phyloP scores from a whole-genome alignment of 2,888 invertebrate species.

The Amphipoea lucens region DNA sequence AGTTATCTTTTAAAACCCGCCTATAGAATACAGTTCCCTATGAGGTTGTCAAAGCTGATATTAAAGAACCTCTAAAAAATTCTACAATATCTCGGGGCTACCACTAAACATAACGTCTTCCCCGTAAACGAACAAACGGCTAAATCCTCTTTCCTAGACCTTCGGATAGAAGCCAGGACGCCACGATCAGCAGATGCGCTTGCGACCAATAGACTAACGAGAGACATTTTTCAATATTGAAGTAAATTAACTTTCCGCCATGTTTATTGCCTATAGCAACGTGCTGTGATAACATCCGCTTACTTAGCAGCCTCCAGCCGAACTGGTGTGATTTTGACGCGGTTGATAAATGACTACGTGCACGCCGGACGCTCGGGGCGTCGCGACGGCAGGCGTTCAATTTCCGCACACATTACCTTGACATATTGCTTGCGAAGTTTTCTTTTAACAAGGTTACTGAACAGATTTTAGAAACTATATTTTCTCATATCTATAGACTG shows the following conservation, averaged over 20 bases:
- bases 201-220: neutral
- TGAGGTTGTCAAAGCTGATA: neutral
- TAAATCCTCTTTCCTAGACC: neutral
- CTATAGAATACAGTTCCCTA: neutral
- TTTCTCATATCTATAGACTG: neutral
- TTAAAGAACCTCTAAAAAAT: neutral
- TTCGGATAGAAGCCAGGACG: neutral
- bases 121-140: neutral
- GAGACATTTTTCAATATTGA: no score
- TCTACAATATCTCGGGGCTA: neutral
- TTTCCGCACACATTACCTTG: slow-evolving; percentile 52
- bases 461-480: neutral
- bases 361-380: slow-evolving; percentile 1
- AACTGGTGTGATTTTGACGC: slow-evolving; percentile 40
- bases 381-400: slow-evolving; percentile 31
- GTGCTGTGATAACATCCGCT: slow-evolving; percentile 2
- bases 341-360: slow-evolving; percentile 52
- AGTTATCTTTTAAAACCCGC: neutral
- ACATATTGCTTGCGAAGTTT: slow-evolving; percentile 36
- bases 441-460: slow-evolving; percentile 8
- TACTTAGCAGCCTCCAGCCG: neutral
- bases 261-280: neutral
- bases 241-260: no score
- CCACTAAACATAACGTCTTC: neutral
- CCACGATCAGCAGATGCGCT: neutral